Evolutionary conservation across 2,888 invertebrate genomes (phyloP), one percentile per base, ranked within the genome.

Genomic region (Keiferia lycopersicella): DNA sequence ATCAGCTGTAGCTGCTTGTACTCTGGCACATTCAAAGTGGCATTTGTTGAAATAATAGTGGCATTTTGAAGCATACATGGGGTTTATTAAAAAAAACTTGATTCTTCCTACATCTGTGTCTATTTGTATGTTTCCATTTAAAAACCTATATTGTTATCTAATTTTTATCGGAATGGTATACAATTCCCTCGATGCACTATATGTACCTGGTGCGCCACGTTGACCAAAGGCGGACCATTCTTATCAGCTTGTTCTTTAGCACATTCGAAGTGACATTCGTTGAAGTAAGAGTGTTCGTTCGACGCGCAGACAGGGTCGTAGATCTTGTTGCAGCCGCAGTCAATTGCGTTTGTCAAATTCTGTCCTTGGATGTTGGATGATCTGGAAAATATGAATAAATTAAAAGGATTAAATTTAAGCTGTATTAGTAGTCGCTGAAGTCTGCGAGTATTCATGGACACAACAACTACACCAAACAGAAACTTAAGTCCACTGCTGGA

Each of bases 281-380:
- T 88, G 65, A 75, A 82, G 51, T 86, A 88, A 0, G 87, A 87
- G 39, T 78, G 76, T 1, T 76, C 75, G 38, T 84, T 79, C 0
- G 80, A 73, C 0, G 77, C 83, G 48, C 88, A 88, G 0, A 88
- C 74, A 0, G 87, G 88, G n/a, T 86, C 86, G 61, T 88, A 88
- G 1, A 87, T 74, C 61, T 76, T 77, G 0, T 82, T 80, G 48
- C 88, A 88, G 0, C 78, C 20, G 59, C 87, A 86, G 16, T 39
- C 14, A 8, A 34, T 10, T 34, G 1, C 34, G 34, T 34, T 34
- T 16, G 26, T 26, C 6, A 26, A 0, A 3, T 22, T 22, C 10
- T 16, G 22, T 2, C 26, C 22, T 11, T 1, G 7, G 0, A 3
- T 1, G 51, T 20, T 50, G 11, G 11, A 7, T 18, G 50, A 50